Percentiles rank a stretch among this genome's conserved stretches.
These are phyloP conservation scores for Pasiphila rectangulata DNA, from an alignment of 2,888 invertebrate species.

Conservation along the genomic window DNA sequence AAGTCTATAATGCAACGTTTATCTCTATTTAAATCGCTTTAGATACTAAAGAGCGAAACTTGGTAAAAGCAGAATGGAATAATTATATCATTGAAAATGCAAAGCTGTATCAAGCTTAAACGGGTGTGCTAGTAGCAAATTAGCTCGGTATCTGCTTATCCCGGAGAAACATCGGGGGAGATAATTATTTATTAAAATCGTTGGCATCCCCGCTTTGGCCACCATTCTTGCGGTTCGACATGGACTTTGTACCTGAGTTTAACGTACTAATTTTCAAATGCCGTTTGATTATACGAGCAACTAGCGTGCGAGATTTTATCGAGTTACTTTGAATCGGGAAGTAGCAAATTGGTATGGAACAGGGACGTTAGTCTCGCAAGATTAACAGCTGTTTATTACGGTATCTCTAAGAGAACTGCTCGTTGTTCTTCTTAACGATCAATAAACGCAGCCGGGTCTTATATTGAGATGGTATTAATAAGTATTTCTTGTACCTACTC, in stretches of 20 bases:
- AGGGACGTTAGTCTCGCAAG: too few species aligned
- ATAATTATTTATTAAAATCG: constrained; percentile 77
- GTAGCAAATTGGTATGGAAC: too few species aligned
- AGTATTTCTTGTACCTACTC: too few species aligned
- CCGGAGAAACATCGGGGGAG: constrained; percentile 44
- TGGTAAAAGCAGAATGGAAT: neutral
- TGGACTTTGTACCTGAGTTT: neutral
- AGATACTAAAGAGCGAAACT: neutral
- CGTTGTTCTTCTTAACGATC: too few species aligned
- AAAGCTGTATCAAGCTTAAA: constrained; percentile 24
- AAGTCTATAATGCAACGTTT: too few species aligned
- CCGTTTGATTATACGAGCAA: neutral
- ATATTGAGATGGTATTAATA: too few species aligned
- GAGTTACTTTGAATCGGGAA: neutral
- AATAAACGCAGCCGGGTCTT: too few species aligned
- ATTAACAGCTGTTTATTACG: too few species aligned
- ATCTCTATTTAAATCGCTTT: neutral
- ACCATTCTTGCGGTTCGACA: neutral
- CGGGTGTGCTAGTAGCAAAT: constrained; percentile 44
- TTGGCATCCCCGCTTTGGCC: constrained; percentile 46
- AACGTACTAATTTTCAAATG: neutral
- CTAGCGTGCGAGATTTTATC: neutral
- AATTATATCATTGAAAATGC: constrained; percentile 21
- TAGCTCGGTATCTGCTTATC: constrained; percentile 60
- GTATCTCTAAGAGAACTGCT: too few species aligned